Evolutionary conservation across 2,888 invertebrate genomes (phyloP), one percentile per base, ranked within the genome.

Genomic region (Augochlorella aurata): DNA sequence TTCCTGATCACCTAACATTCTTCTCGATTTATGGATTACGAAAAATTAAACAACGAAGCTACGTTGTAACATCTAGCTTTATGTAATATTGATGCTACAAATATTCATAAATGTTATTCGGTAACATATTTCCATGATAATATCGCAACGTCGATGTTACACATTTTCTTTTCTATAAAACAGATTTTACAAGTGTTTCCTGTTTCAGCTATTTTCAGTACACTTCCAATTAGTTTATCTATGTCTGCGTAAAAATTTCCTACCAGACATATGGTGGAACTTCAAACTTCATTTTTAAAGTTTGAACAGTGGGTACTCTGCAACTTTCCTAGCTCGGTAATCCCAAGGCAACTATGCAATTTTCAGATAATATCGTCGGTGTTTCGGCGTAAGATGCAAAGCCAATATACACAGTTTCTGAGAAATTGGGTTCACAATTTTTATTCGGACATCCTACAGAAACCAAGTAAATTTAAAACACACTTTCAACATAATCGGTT

Each of bases 301-400:
- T 21, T 54, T 54, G 21, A 54, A 54, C 18, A 54, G 54, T 21
- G 21, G 2, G 54, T 54, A 21, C 54, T 21, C 21, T 54, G 54
- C 9, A 54, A 54, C 54, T 54, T 54, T 54, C 10, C 21, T 21
- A 54, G 4, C 54, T 54, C 21, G 21, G 54, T 54, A 54, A 21
- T 54, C 54, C 54, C 54, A 54, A 54, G n/a, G 54, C 54, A 54
- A 54, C 54, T 21, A 54, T 54, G 54, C 54, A 54, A 54, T 54
- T 54, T 54, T 10, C 54, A 54, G 12, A 21, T 54, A 54, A 54
- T 54, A 54, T 54, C 21, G 21, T 21, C 12, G 54, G 54, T 54
- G 54, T 54, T 54, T 21, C 21, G 21, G 12, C 54, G 21, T 21
- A 54, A 54, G 54, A 21, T 21, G n/a, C 10, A 54, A 9, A 54